Evolutionary conservation across 2,797 vertebrate genomes (phyloP), one percentile per base, ranked within the genome.

Genomic region (Poeciliopsis infans): DNA sequence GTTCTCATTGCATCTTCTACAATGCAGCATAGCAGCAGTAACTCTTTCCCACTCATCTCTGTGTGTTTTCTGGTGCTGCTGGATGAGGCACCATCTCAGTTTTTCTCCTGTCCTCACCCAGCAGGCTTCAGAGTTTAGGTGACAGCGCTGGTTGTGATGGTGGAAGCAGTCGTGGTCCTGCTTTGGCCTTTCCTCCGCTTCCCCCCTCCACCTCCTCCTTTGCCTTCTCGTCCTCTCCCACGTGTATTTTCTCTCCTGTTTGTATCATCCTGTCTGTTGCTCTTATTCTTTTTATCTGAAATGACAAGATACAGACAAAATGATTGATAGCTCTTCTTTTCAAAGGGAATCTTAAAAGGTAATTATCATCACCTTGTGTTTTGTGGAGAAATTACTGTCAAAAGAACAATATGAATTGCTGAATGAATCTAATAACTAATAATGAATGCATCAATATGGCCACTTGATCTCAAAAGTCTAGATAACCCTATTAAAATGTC

Each of bases 11-110:
- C 95, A 94, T 95, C 93, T 94, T 92, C 85, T 83, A 86, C 79
- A 95, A 95, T 92, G 93, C 95, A 94, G 93, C 94, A 92, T 96
- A 97, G 97, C 96, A 97, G 96, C 95, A 93, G 92, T 88, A 93
- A 93, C 93, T 89, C 94, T 84, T 92, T 91, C 85, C 85, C 88
- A 85, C 83, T 84, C 72, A 81, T 79, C 72, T 92, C 88, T 76
- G 69, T 89, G 83, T 89, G 69, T 74, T 4, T 71, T 70, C 41
- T 75, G 83, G 68, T 46, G 76, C 75, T 55, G 83, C 73, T 76
- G 86, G 86, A 41, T 82, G 82, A 90, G 80, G 89, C 82, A 46
- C 28, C 25, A 80, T 84, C 78, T 87, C 72, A 80, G 69, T 23
- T 74, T 81, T 25, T 69, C 47, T 75, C 66, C 81, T 53, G 15